Percentiles rank a stretch among this genome's conserved stretches.
Evolutionary conservation across 2,113 vertebrate species (phyloP).

Genomic region (Hippocampus zosterae): DNA sequence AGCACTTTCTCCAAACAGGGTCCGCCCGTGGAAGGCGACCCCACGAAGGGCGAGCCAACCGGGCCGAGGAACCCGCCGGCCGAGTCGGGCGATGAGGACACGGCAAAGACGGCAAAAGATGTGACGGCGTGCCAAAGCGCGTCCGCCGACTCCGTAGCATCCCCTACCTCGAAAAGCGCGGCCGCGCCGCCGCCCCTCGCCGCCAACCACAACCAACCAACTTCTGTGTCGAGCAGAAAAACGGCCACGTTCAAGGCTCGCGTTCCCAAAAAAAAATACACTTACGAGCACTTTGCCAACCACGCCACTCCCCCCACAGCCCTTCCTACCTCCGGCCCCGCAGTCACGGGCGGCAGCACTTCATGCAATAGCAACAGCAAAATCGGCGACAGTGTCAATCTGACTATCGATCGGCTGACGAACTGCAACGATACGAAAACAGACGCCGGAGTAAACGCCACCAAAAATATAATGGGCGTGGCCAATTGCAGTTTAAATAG

Average conservation of each 20-base stretch:
- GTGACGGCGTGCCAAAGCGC: constrained; percentile 34
- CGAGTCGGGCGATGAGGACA: constrained; percentile 48
- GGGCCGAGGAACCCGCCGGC: constrained; percentile 60
- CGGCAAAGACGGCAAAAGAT: constrained; percentile 54
- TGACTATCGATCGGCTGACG: constrained; percentile 32
- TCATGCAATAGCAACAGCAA: constrained; percentile 52
- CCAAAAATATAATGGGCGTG: constrained; percentile 33
- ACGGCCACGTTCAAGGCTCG: constrained; percentile 89
- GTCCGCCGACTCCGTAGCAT: constrained; percentile 39
- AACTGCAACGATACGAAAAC: constrained; percentile 45
- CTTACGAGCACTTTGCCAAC: constrained; percentile 75
- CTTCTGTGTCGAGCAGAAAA: constrained; percentile 78
- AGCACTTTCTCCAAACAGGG: constrained; percentile 54
- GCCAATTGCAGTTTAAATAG: constrained; percentile 47
- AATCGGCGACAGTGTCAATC: constrained; percentile 40
- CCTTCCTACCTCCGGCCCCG: constrained; percentile 55
- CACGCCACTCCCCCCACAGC: constrained; percentile 40
- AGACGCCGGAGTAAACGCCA: constrained; percentile 30
- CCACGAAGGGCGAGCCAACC: constrained; percentile 55
- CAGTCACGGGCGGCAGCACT: constrained; percentile 47
- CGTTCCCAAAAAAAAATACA: constrained; percentile 85
- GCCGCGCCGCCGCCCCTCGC: constrained; percentile 36
- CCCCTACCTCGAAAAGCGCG: constrained; percentile 48
- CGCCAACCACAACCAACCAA: constrained; percentile 60
- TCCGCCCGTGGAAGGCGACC: constrained; percentile 32